Conservation (phyloP, 2,797 vertebrate species). For the Helarctos malayanus region DNA sequence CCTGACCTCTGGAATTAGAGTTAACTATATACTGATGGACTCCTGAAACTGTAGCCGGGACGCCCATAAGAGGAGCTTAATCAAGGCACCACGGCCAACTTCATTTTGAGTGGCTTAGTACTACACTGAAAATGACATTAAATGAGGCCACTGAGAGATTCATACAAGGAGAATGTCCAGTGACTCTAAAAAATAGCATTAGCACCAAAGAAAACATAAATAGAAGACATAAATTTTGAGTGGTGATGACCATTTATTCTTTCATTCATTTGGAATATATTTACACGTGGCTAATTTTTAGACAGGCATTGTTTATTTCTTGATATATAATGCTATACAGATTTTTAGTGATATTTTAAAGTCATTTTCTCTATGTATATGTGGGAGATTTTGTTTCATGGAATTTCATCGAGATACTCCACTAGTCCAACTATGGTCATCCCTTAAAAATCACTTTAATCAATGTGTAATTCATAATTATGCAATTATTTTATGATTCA, state of each 20-base stretch:
- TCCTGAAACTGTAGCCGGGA: not conserved
- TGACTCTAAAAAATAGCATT: not conserved
- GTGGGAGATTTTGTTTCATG: not conserved
- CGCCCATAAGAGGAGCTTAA: not conserved
- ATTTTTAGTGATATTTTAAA: conserved; percentile 30
- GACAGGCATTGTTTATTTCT: not conserved
- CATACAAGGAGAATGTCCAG: not conserved
- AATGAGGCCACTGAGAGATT: not conserved
- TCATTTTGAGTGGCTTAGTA: not conserved
- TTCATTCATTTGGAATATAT: not conserved
- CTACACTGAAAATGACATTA: not conserved
- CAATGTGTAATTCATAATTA: conserved; percentile 87
- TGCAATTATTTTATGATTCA: conserved; percentile 86
- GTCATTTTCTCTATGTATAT: conserved; percentile 18
- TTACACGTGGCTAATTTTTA: not conserved
- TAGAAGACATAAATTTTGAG: not conserved
- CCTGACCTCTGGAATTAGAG: not conserved
- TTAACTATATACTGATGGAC: not conserved
- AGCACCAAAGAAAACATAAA: conserved; percentile 17
- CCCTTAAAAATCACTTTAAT: conserved; percentile 84
- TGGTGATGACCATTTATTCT: not conserved
- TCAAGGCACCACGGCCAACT: not conserved
- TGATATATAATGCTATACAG: not conserved
- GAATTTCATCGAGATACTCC: conserved; percentile 22
- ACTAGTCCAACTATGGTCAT: conserved; percentile 75